Evolutionary conservation across 2,888 invertebrate species (phyloP), one percentile per base, ranked within the genome.

Genomic region (Perdita meconis): DNA sequence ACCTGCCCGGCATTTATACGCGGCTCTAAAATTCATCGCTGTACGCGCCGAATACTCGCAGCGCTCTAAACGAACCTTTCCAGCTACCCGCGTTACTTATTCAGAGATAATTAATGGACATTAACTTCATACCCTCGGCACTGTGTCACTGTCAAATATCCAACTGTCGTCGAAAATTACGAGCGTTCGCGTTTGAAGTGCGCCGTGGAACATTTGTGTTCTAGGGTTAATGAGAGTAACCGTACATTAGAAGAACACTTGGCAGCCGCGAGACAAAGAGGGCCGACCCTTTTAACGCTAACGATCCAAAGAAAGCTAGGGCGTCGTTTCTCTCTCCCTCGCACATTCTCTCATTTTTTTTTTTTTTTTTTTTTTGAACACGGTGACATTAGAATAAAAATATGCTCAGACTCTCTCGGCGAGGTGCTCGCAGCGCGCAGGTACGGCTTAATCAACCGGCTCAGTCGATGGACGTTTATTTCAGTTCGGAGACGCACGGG

Each of bases 381-480:
- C 36, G 34, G 22, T 22, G 57, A 44, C 42, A 50, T 51, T 16
- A 34, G 42, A 38, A 74, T 59, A 59, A 63, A 74, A 74, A 59
- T 53, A 42, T 16, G 40, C 65, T 16, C 30, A 6, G 30, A n/a
- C n/a, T n/a, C n/a, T n/a, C 38, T 40, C n/a, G n/a, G 8, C 8
- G 4, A 34, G 34, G 12, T 12, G 24, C 22, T 59, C 4, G n/a
- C 22, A 4, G 16, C 44, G n/a, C 34, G 26, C 12, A 51, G 51
- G 26, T 63, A 36, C 51, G 34, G 55, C 22, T 78, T 78, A 76
- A 77, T 71, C 71, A 77, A 64, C 78, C 60, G 42, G 47, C 60
- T 60, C 30, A 67, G 55, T 19, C 70, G 63, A 68, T 67, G 59
- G 67, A 79, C 56, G 44, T 71, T 71, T 68, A 67, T 77, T 66